Evolutionary conservation across 2,888 invertebrate species (phyloP).

Genomic region (Spatulosminthurus flaviceps): DNA sequence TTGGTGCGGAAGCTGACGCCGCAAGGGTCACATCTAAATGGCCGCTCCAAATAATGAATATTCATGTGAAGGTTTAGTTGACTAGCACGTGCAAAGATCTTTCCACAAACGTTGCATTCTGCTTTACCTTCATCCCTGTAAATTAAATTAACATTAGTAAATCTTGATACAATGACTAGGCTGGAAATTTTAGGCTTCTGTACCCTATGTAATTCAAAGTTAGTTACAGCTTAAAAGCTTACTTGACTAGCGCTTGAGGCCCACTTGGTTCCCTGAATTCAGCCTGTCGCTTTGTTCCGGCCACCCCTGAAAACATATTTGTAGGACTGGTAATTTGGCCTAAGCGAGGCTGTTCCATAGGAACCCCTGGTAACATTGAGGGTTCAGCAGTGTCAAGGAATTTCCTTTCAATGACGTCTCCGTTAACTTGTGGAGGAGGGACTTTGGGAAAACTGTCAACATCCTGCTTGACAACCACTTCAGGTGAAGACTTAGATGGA

Average conservation of each 20-base stretch:
- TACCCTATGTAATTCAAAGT: neutral
- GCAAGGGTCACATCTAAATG: constrained; percentile 90
- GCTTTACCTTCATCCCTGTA: constrained; percentile 78
- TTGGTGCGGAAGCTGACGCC: constrained; percentile 88
- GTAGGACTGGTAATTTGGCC: constrained; percentile 18
- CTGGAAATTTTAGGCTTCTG: too few species aligned
- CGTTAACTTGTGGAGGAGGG: neutral
- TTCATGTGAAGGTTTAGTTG: constrained; percentile 92
- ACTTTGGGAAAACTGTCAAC: neutral
- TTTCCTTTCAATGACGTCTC: neutral
- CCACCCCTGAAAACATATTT: constrained; percentile 41
- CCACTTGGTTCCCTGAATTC: constrained; percentile 62
- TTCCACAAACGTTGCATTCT: constrained; percentile 86
- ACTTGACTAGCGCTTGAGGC: constrained; percentile 60
- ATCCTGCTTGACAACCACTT: constrained; percentile 18
- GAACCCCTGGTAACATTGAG: neutral
- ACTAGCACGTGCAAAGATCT: constrained; percentile 90
- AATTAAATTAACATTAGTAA: too few species aligned
- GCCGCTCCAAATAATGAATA: constrained; percentile 93
- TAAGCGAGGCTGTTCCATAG: constrained; percentile 1
- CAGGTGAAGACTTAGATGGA: constrained; percentile 7
- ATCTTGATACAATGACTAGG: too few species aligned
- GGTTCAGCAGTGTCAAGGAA: neutral
- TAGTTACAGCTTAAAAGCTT: constrained; percentile 27
- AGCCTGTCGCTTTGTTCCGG: constrained; percentile 58